phyloP scores from a whole-genome alignment of 2,888 invertebrate species.

The Athalia rosae region DNA sequence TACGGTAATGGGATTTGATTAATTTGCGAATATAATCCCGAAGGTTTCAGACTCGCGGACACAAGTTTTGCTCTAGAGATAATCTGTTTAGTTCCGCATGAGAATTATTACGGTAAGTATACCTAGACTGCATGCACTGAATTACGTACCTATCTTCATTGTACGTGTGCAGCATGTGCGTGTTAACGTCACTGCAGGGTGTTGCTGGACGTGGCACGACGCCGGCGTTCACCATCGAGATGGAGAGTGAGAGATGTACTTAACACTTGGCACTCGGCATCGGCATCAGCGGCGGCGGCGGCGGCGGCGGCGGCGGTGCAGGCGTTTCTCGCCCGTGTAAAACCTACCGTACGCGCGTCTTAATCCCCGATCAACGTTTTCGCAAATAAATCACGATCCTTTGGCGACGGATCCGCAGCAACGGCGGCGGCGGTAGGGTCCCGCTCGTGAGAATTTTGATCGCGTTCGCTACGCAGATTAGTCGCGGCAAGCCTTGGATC shows the following conservation, averaged over 20 bases:
- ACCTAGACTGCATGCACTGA: background rate
- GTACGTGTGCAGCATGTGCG: background rate
- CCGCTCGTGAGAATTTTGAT: slow-evolving; percentile 63
- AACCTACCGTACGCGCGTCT: background rate
- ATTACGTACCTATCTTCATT: background rate
- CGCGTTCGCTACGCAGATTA: slow-evolving; percentile 65
- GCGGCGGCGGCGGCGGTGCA: background rate
- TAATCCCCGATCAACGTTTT: slow-evolving; percentile 40
- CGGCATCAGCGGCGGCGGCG: background rate
- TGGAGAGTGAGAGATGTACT: background rate
- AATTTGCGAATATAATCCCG: slow-evolving; percentile 16
- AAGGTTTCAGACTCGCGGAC: slow-evolving; percentile 1
- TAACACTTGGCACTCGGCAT: background rate
- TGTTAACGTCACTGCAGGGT: background rate
- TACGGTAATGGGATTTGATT: background rate
- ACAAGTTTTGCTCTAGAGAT: slow-evolving; percentile 1
- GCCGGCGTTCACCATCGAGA: background rate
- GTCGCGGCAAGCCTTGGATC: slow-evolving; percentile 51
- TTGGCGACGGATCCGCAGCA: slow-evolving; percentile 5
- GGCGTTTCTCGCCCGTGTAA: background rate
- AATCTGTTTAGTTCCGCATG: slow-evolving; percentile 26
- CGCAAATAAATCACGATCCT: slow-evolving; percentile 37
- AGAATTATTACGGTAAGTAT: slow-evolving; percentile 13
- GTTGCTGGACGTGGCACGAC: too few species aligned
- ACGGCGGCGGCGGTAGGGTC: background rate